Evolutionary conservation across 1,140 invertebrate genomes (phyloP).

Genomic region (Stenopsyche tienmushanensis): DNA sequence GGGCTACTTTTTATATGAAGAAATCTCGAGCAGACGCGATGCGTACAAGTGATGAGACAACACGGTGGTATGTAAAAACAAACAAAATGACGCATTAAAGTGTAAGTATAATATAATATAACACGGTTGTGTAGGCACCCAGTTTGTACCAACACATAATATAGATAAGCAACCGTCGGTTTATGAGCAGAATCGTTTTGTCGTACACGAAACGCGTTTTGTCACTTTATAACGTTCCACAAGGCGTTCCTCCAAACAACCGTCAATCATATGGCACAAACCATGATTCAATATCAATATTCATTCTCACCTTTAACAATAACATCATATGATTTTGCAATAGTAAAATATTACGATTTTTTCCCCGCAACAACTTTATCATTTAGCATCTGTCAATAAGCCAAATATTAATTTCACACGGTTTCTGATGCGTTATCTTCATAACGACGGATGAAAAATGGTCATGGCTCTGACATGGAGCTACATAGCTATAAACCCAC

Average conservation of each 20-base stretch:
- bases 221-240: too few relatives aligned
- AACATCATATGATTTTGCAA: too few relatives aligned
- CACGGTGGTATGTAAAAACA: conserved; percentile 18
- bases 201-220: background rate
- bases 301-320: too few relatives aligned
- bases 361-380: too few relatives aligned
- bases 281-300: too few relatives aligned
- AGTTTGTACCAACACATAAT: conserved; percentile 8
- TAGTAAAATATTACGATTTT: too few relatives aligned
- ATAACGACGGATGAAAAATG: background rate
- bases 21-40: too few relatives aligned
- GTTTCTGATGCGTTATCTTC: background rate
- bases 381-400: background rate
- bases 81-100: conserved; percentile 17
- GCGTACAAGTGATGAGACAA: too few relatives aligned
- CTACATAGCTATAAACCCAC: background rate
- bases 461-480: background rate
- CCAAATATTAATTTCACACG: too few relatives aligned
- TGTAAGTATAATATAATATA: conserved; percentile 26
- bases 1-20: too few relatives aligned
- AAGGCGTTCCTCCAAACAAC: too few relatives aligned
- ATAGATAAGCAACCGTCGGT: conserved; percentile 1
- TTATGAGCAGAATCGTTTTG: conserved; percentile 1
- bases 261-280: too few relatives aligned
- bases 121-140: conserved; percentile 22